Evolutionary conservation across 23 tunicate species (phyloP).

Genomic region (Halocynthia aurantium): DNA sequence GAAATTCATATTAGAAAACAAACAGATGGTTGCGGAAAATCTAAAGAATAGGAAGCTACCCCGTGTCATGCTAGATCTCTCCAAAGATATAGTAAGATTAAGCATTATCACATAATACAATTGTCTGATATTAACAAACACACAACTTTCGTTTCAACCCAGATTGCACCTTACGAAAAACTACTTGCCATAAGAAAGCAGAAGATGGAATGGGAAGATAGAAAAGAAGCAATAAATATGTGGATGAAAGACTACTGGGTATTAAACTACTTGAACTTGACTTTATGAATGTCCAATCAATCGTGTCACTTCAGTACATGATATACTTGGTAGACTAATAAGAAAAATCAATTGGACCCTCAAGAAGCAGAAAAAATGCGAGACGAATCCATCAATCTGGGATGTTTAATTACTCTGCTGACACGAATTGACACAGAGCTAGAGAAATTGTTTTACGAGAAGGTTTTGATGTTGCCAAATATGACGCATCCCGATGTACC

Average conservation of each 20-base stretch:
- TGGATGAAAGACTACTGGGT: constrained; percentile 22
- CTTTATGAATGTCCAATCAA: no score
- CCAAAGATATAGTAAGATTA: constrained; percentile 24
- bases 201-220: not conserved
- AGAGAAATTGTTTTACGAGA: constrained; percentile 34
- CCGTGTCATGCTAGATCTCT: constrained; percentile 19
- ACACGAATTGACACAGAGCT: constrained; percentile 27
- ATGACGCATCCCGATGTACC: constrained; percentile 29
- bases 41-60: constrained; percentile 21
- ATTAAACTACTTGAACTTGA: no score
- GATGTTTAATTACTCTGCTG: constrained; percentile 14
- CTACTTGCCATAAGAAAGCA: not conserved
- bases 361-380: constrained; percentile 10
- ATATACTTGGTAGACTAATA: not conserved
- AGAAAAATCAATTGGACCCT: not conserved
- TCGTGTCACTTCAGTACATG: not conserved
- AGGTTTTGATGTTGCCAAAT: constrained; percentile 36
- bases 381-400: not conserved
- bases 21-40: constrained; percentile 44
- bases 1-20: constrained; percentile 19
- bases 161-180: constrained; percentile 8
- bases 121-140: constrained; percentile 3
- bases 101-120: no score
- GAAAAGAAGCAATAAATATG: not conserved
- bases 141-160: not conserved